These are phyloP conservation scores for Myocastor coypus DNA, from an alignment of 2,113 vertebrate species.

Conservation along the genomic window DNA sequence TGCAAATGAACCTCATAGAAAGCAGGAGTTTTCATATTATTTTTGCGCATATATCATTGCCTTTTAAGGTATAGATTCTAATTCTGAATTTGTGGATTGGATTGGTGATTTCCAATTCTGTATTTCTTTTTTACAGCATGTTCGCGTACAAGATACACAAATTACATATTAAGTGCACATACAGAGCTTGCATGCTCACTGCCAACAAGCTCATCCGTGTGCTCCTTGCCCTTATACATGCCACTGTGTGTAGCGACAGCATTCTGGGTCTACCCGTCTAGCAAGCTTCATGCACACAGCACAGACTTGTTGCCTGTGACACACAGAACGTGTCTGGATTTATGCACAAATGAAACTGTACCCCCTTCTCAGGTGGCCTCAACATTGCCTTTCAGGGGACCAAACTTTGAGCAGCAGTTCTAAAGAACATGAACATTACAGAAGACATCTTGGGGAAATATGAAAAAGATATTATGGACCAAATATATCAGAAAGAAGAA, in stretches of 20 bases:
- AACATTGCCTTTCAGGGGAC: background rate
- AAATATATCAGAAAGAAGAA: background rate
- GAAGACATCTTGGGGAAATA: background rate
- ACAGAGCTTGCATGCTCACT: background rate
- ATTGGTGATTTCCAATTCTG: background rate
- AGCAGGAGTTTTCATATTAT: background rate
- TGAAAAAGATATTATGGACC: background rate
- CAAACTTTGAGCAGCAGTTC: background rate
- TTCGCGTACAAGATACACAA: background rate
- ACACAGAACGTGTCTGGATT: background rate
- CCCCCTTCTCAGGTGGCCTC: background rate
- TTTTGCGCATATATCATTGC: background rate
- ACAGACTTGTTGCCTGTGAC: background rate
- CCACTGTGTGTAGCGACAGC: background rate
- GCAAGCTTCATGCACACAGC: background rate
- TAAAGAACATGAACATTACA: background rate
- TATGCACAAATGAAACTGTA: background rate
- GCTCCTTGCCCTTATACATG: background rate
- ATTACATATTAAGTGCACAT: background rate
- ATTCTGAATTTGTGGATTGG: background rate
- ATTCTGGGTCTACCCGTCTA: too few relatives aligned
- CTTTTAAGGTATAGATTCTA: background rate
- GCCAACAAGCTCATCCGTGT: background rate
- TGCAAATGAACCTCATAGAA: background rate
- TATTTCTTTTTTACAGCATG: background rate